Conservation (phyloP, 2,113 vertebrate genomes). For the Isichthys henryi region DNA sequence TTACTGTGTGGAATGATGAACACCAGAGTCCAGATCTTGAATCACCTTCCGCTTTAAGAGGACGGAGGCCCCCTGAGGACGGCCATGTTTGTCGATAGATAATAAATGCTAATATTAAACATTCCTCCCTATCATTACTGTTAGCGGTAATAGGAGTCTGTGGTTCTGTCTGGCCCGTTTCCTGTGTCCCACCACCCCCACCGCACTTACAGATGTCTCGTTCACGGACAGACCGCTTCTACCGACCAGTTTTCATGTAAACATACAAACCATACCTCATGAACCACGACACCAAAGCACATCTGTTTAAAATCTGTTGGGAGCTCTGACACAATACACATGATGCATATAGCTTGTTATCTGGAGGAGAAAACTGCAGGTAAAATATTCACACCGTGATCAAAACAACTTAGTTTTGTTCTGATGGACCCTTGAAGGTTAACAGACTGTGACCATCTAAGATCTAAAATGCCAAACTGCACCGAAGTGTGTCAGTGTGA, state of each 20-base stretch:
- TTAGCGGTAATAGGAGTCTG: background rate
- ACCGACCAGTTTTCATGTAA: background rate
- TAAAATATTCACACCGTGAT: background rate
- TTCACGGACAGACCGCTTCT: background rate
- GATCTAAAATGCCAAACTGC: background rate
- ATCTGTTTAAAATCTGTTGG: background rate
- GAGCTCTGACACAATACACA: background rate
- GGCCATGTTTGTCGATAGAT: background rate
- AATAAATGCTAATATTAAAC: background rate
- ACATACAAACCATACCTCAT: background rate
- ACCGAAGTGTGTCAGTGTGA: constrained; percentile 37
- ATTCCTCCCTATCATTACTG: background rate
- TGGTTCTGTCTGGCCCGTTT: background rate
- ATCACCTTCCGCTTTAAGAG: background rate
- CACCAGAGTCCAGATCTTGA: background rate
- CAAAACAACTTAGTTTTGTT: constrained; percentile 17
- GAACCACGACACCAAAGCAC: background rate
- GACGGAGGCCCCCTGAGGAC: background rate
- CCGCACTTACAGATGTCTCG: background rate
- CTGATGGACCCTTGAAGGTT: constrained; percentile 43
- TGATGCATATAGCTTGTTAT: background rate
- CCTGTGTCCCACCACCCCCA: background rate
- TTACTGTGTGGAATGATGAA: background rate
- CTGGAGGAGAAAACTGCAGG: background rate
- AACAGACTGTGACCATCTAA: constrained; percentile 18